Base-by-base conservation (phyloP, 2,888 invertebrate genomes). In the Agrochola lota region DNA sequence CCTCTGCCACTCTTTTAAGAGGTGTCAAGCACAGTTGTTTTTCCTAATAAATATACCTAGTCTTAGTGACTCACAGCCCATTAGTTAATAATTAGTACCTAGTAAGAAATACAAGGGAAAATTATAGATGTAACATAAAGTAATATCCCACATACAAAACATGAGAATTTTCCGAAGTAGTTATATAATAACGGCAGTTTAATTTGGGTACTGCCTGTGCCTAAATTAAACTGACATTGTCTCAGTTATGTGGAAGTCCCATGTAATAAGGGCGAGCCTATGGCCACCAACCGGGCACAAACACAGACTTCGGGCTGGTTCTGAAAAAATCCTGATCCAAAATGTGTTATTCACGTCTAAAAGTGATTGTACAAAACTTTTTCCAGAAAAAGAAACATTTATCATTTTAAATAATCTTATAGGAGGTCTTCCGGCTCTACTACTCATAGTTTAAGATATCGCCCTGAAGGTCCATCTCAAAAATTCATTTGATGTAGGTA, bases 11-110 rank as follows among this genome's bases (percentile, higher is more conserved):
- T 66, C 30, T 35, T 57, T 52, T 77, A 66, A 8, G 8, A 0
- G 40, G 26, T 35, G 55, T 49, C 70, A 49, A 77, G 17, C n/a
- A 11, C 70, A 76, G 35, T 49, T 26, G 0, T 17, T 57, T 57
- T 62, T 40, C 46, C 17, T 40, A 17, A 26, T 40, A 59, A 7
- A 1, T 40, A 6, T 4, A 30, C 35, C n/a, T 52, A 6, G 12
- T n/a, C 17, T 35, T 35, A 63, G 35, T 40, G 67, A 71, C 17
- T 20, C 30, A 20, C 11, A 62, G 20, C 11, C 20, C 11, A 60
- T 30, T 60, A 9, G 20, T 30, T 60, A 20, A 59, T 60, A 20
- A 59, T 59, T 63, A 63, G 23, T 23, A 35, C 23, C 7, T 63
- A 2, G 11, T 30, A 30, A 23, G 9, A 30, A 30, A 62, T 62